These are phyloP conservation scores for Sminthurides aquaticus DNA, from an alignment of 2,888 invertebrate species.

Conservation along the genomic window DNA sequence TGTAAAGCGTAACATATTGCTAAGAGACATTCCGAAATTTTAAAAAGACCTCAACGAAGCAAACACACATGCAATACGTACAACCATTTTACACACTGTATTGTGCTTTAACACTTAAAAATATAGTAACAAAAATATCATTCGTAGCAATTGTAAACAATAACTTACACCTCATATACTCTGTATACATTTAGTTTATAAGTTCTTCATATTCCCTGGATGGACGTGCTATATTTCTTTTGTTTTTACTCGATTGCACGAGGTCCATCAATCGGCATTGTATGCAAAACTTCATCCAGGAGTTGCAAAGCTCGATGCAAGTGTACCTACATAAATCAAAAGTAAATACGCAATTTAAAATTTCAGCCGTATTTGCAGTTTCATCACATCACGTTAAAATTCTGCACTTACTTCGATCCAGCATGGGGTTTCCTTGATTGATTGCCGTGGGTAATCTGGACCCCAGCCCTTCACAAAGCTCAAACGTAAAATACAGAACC, in stretches of 20 bases:
- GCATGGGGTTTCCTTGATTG: constrained; percentile 97
- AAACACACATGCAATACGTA: too few species aligned
- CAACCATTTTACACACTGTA: too few species aligned
- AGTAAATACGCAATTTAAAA: constrained; percentile 5
- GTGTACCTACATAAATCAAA: constrained; percentile 66
- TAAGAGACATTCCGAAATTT: too few species aligned
- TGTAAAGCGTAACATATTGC: too few species aligned
- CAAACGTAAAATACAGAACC: constrained; percentile 90
- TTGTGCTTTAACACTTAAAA: neutral
- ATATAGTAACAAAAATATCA: neutral
- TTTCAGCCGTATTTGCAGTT: neutral
- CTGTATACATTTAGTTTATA: neutral
- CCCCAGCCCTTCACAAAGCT: constrained; percentile 99
- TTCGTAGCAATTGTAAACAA: neutral
- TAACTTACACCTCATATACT: neutral
- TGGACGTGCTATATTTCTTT: too few species aligned
- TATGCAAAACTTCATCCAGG: constrained; percentile 91
- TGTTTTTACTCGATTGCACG: constrained; percentile 53
- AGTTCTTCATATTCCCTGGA: too few species aligned
- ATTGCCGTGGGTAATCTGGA: constrained; percentile 78
- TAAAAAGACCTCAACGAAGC: too few species aligned
- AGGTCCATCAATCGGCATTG: constrained; percentile 90
- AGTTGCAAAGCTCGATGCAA: constrained; percentile 91
- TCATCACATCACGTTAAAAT: neutral
- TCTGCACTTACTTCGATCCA: constrained; percentile 68